These are phyloP conservation scores for Calyptomena viridis DNA, from an alignment of 2,113 vertebrate species.

Conservation along the genomic window DNA sequence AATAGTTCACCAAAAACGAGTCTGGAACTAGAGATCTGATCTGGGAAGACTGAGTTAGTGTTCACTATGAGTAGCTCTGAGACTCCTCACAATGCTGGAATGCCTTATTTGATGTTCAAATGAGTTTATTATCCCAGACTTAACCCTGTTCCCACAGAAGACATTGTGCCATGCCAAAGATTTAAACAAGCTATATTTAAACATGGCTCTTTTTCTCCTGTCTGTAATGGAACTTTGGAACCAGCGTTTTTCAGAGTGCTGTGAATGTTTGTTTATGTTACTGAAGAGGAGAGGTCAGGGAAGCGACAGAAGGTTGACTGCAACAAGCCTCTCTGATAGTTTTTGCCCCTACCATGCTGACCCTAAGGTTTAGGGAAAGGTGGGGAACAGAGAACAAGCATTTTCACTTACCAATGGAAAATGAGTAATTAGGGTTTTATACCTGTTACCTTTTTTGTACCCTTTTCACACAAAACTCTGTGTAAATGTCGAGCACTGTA, in stretches of 20 bases:
- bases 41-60: neutral
- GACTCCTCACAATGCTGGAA: neutral
- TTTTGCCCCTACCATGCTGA: neutral
- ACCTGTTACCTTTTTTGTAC: neutral
- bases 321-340: neutral
- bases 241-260: neutral
- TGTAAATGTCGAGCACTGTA: neutral
- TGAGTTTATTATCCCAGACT: neutral
- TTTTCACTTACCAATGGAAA: neutral
- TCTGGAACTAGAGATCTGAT: neutral
- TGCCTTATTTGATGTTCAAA: too few species aligned
- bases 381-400: neutral
- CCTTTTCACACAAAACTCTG: neutral
- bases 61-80: neutral
- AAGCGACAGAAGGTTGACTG: neutral
- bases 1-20: neutral
- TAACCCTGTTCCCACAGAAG: neutral
- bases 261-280: neutral
- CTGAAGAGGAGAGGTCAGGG: neutral
- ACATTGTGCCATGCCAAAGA: rapidly evolving
- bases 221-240: neutral
- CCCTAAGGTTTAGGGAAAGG: neutral
- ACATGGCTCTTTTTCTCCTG: neutral
- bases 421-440: neutral
- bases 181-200: neutral